Percentiles rank a stretch among this genome's conserved stretches.
These are phyloP conservation scores for Peromyscus eremicus DNA, from an alignment of 2,797 vertebrate genomes.

Conservation along the genomic window DNA sequence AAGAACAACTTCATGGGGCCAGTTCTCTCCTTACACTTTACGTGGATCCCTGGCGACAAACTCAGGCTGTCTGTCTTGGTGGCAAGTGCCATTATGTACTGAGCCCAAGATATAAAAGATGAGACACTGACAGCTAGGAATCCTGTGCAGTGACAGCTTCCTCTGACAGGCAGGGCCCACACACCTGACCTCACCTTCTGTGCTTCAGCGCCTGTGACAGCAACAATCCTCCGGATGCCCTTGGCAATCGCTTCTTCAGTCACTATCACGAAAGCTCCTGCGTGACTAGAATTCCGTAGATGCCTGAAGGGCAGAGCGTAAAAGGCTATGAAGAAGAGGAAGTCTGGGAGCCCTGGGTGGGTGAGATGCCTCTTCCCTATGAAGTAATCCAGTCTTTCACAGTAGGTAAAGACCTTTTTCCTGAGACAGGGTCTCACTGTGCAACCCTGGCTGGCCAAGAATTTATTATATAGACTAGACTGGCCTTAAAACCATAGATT, in stretches of 20 bases:
- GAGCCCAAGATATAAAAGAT: neutral
- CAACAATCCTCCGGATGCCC: conserved; percentile 98
- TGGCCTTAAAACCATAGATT: neutral
- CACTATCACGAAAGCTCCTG: conserved; percentile 95
- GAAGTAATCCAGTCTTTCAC: neutral
- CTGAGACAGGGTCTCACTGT: neutral
- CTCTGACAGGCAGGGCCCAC: neutral
- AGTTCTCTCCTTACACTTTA: neutral
- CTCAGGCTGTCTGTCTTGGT: neutral
- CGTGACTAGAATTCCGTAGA: conserved; percentile 95
- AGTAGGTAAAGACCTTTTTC: neutral
- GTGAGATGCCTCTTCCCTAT: neutral
- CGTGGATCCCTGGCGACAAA: neutral
- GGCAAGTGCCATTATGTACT: neutral
- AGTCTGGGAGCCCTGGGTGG: neutral
- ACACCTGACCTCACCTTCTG: conserved; percentile 92
- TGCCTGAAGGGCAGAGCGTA: conserved; percentile 89
- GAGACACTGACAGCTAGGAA: neutral
- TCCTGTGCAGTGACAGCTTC: neutral
- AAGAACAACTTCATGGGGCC: neutral
- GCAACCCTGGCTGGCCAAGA: neutral
- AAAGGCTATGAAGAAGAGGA: neutral
- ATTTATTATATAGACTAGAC: neutral
- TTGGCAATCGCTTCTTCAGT: conserved; percentile 99
- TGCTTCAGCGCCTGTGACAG: conserved; percentile 95